A percentile compares a stretch with the other conserved stretches of the same genome.
Evolutionary conservation across 2,888 invertebrate genomes (phyloP).

Genomic region (Drosophila leonis): DNA sequence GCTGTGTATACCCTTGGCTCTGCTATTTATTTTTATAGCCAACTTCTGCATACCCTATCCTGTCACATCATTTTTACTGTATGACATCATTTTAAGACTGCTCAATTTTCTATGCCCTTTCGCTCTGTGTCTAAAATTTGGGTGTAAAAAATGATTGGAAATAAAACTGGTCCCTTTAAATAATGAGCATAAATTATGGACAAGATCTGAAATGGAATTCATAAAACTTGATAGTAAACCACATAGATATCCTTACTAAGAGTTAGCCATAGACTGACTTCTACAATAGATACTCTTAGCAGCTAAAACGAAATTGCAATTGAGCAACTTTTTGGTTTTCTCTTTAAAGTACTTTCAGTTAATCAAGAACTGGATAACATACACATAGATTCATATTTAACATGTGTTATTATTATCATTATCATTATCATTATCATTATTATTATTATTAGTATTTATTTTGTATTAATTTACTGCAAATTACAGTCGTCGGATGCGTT

Average conservation of each 20-base stretch:
- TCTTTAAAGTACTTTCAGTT: neutral
- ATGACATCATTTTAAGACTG: no score
- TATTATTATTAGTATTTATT: neutral
- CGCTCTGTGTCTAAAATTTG: neutral
- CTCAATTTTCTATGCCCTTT: neutral
- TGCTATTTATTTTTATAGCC: no score
- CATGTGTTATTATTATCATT: constrained; percentile 20
- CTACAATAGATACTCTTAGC: neutral
- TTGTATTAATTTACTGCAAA: constrained; percentile 87
- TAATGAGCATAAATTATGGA: neutral
- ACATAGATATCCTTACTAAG: constrained; percentile 1
- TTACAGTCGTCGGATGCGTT: constrained; percentile 91
- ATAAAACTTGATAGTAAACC: constrained; percentile 4
- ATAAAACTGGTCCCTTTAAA: constrained; percentile 54
- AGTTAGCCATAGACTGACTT: neutral
- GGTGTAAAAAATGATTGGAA: constrained; percentile 14
- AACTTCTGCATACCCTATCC: neutral
- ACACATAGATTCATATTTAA: constrained; percentile 11
- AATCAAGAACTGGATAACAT: constrained; percentile 20
- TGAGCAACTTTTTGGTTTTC: constrained; percentile 51
- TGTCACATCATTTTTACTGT: neutral
- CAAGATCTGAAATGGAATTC: neutral
- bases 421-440: neutral
- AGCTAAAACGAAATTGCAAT: constrained; percentile 18
- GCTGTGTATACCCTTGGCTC: no score